Evolutionary conservation across 64 coral and sea anemone species (phyloP).

Genomic region (Montipora capricornis): DNA sequence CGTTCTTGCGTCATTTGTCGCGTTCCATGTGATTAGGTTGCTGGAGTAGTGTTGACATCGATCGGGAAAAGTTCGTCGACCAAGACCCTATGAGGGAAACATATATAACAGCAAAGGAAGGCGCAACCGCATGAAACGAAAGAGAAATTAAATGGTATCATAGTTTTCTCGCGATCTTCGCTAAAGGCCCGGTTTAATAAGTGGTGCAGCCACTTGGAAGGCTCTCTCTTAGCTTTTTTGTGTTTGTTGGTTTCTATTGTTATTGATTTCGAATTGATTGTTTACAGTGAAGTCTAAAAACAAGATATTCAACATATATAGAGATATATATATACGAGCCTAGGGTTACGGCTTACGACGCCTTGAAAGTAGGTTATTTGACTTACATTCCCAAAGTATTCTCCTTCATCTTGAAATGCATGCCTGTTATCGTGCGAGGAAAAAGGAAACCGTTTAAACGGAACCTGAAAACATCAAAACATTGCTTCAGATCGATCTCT

Average conservation of each 20-base stretch:
- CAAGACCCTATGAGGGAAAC: constrained; percentile 64
- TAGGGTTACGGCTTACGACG: no score
- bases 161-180: no score
- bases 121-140: background rate
- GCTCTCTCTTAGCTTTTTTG: no score
- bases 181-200: no score
- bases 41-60: constrained; percentile 83
- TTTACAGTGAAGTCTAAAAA: no score
- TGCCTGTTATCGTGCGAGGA: constrained; percentile 92
- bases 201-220: no score
- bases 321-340: no score
- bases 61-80: constrained; percentile 58
- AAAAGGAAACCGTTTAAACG: constrained; percentile 76
- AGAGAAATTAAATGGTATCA: background rate
- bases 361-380: background rate
- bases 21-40: constrained; percentile 79
- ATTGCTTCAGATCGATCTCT: background rate
- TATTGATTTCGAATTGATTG: no score
- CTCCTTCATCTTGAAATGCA: constrained; percentile 83
- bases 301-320: no score
- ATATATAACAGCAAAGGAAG: background rate
- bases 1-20: constrained; percentile 41
- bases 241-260: no score
- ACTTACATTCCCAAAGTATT: constrained; percentile 94
- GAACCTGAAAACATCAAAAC: constrained; percentile 37